Evolutionary conservation across 2,797 vertebrate genomes (phyloP), one percentile per base, ranked within the genome.

Genomic region (Sebastes kiyomatsui): DNA sequence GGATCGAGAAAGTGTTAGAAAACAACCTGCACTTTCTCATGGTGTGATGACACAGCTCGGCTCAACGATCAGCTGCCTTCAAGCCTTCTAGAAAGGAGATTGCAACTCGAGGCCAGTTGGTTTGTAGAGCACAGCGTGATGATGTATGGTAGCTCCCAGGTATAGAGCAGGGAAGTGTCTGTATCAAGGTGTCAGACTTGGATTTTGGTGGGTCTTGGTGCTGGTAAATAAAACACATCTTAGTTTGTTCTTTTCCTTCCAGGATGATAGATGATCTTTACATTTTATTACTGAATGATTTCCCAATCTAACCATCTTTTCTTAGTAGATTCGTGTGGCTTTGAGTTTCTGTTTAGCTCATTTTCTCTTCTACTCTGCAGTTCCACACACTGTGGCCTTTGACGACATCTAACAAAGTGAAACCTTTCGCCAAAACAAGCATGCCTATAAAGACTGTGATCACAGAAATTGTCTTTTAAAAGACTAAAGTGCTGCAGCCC

Each of bases 1-100:
- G 75, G 86, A 79, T 58, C 3, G 59, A 85, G 62, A 60, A 76
- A 70, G 79, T 74, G 83, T 85, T 90, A 86, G 87, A 85, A 90
- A 84, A 86, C 75, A 81, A 73, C 69, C 68, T 68, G 64, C 67
- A 67, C 81, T 85, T 71, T 89, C 79, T 67, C 72, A 18, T 69
- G 66, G 78, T 52, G 54, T 9, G 72, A 79, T 75, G 81, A 64
- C 83, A 59, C 72, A 18, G 75, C 74, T 77, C 59, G 35, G 65
- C 65, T 83, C 55, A 64, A 72, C 12, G 20, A 32, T 56, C 28
- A 3, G 72, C 76, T 82, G 75, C 68, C 77, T 86, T 59, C 72
- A n/a, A 84, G 87, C 61, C 27, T 59, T 66, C 69, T 62, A 16
- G 83, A 77, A 80, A 90, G 72, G 75, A 59, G 69, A 68, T 35